Evolutionary conservation across 2,797 vertebrate species (phyloP).

Genomic region (Halcyon badia): DNA sequence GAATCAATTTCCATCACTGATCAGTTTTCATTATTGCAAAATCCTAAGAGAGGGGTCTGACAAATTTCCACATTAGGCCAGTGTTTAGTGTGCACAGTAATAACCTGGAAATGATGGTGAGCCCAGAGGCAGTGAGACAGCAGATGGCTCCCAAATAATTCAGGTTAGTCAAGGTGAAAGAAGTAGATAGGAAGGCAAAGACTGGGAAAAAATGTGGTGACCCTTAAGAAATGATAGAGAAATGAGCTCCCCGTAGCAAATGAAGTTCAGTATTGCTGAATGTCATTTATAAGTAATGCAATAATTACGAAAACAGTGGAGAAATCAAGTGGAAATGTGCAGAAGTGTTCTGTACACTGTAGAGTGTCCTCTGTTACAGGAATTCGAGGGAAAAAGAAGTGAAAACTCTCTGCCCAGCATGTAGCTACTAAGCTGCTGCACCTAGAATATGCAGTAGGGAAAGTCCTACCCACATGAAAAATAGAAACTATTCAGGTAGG

Average conservation of each 20-base stretch:
- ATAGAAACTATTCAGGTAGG: neutral
- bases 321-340: neutral
- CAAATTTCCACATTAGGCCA: neutral
- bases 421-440: neutral
- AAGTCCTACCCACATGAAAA: constrained; percentile 16
- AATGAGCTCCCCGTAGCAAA: neutral
- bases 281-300: neutral
- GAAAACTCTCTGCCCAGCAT: neutral
- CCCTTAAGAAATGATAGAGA: neutral
- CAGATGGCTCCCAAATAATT: constrained; percentile 9
- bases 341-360: neutral
- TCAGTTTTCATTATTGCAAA: constrained; percentile 37
- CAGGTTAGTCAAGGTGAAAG: neutral
- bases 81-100: neutral
- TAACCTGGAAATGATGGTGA: neutral
- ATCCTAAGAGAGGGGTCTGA: neutral
- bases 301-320: neutral
- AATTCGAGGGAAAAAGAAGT: neutral
- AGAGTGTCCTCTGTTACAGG: neutral
- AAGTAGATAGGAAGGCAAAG: neutral
- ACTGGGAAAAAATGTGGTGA: neutral
- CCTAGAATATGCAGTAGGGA: neutral
- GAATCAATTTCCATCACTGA: neutral
- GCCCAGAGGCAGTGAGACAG: neutral
- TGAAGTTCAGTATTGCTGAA: neutral